Conservation (phyloP, 2,888 invertebrate genomes). For the Diadegma fenestrale region DNA sequence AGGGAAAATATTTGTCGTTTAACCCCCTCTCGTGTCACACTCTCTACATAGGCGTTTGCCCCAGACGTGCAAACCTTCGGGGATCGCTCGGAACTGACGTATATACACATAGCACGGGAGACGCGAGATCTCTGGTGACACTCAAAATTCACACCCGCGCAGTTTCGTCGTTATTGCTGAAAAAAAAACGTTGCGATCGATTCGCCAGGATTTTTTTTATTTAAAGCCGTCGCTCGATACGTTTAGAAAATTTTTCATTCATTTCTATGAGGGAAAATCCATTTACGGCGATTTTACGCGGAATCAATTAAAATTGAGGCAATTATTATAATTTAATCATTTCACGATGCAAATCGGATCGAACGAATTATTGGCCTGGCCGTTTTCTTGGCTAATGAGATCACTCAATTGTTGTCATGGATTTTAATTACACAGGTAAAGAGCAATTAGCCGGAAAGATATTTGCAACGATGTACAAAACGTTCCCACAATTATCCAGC, state of each 20-base stretch:
- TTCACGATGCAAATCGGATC: conserved; percentile 1
- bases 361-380: not conserved
- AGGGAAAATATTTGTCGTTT: conserved; percentile 81
- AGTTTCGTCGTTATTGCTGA: conserved; percentile 39
- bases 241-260: not conserved
- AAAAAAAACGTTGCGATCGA: conserved; percentile 13
- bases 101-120: conserved; percentile 25
- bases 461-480: conserved; percentile 30
- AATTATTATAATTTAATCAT: not conserved
- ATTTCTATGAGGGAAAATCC: not conserved
- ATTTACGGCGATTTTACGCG: not conserved
- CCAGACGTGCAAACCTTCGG: conserved; percentile 43
- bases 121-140: conserved; percentile 51
- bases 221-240: not conserved
- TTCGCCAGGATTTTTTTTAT: conserved; percentile 11
- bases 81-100: conserved; percentile 52
- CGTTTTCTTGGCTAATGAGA: not conserved
- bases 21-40: conserved; percentile 68
- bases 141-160: conserved; percentile 44
- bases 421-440: conserved; percentile 31
- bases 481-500: not conserved
- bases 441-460: conserved; percentile 44
- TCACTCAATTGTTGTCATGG: not conserved
- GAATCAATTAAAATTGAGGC: no score
- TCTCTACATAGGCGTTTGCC: conserved; percentile 54